Base-by-base conservation (phyloP, 2,113 vertebrate genomes). In the Zapornia atra region DNA sequence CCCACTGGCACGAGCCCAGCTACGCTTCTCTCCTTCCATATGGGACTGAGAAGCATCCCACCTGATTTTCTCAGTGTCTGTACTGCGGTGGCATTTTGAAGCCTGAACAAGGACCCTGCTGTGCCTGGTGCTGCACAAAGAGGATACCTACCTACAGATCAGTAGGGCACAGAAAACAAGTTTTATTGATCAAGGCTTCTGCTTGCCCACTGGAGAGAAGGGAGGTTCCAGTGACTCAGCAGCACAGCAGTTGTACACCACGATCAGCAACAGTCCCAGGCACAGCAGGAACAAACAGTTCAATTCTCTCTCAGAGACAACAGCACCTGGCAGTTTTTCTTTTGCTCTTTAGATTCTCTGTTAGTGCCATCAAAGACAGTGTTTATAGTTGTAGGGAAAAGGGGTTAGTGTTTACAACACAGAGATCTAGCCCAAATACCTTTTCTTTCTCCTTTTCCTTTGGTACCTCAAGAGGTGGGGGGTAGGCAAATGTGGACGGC, bases 381-480 rank as follows among this genome's bases (percentile, higher is more conserved):
- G 77, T 91, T 95, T 93, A 40, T 65, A 65, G 31, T 71, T 65
- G 70, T 20, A 85, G 12, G 50, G 48, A 95, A 56, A 90, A 90
- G 21, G 6, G 20, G 6, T 78, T 84, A 91, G 70, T 69, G 40
- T 84, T 87, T 51, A 70, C 17, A 80, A 68, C 3, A 50, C 15
- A 53, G 50, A 93, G 76, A 92, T 28, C 22, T 51, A 82, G 9
- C 11, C 25, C 65, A 90, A 98, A 94, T 93, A 99, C 99, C 99
- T 99, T 99, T 97, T 99, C 99, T 96, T 99, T 99, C 95, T 99
- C 99, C 61, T 99, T 99, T 97, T 99, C 99, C 84, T 99, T 99
- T 69, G 99, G 99, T 91, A 99, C 99, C 97, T 99, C 99, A 95
- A 99, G 98, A 70, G 99, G 99, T 9, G 99, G 99, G 22, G 99